Evolutionary conservation across 2,888 invertebrate species (phyloP), one percentile per base, ranked within the genome.

Genomic region (Dryocosmus kuriphilus): DNA sequence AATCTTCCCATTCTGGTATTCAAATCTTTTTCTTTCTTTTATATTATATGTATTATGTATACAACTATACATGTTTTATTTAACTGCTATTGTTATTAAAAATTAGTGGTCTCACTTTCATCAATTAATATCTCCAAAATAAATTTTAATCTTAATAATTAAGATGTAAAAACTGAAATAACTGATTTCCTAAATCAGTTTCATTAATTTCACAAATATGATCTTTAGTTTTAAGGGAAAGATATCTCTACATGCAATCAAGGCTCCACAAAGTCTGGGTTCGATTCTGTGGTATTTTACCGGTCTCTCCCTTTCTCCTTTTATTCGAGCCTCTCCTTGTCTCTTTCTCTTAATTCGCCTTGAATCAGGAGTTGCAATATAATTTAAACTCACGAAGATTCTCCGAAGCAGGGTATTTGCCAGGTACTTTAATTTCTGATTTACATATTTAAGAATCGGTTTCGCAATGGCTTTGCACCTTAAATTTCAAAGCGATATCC

Each of bases 331-430:
- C 51, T 71, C 30, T 51, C 51, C 46, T 71, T 51, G n/a, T 71
- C 51, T 71, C 67, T 30, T 67, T 71, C 71, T 71, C 30, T 51
- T 71, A 67, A 71, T 71, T 46, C 51, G 46, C 71, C 46, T 71
- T 71, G 71, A 71, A 71, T 71, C 19, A 51, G 51, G 30, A 71
- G 71, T 51, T 71, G 51, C 30, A 71, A 51, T 71, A 71, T 71
- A 71, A 46, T 55, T 71, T 51, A 71, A 71, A 71, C 30, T 71
- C 51, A 71, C 71, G 30, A 71, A 71, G 71, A 71, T 71, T 71
- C 71, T 51, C 51, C 71, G 30, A n/a, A 51, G 30, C 30, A 71
- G 51, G 30, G 30, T 71, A 71, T 71, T 71, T 71, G 51, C 71
- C 27, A 51, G 11, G 41, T 71, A 51, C 71, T 71, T 71, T 71